Percentiles rank a stretch among this genome's conserved stretches.
Evolutionary conservation across 1,140 invertebrate species (phyloP).

Genomic region (Solen grandis): DNA sequence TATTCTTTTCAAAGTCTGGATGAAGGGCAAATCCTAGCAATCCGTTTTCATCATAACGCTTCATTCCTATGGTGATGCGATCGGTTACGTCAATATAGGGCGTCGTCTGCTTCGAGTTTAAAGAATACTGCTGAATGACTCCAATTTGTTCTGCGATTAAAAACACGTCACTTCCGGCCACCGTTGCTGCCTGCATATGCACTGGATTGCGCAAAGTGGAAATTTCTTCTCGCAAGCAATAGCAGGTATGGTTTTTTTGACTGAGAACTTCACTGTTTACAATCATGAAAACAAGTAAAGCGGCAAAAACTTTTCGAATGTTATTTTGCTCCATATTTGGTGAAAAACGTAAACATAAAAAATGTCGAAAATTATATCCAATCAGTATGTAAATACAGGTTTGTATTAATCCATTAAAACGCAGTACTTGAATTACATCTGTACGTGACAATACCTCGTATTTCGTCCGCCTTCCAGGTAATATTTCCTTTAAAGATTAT

Average conservation of each 20-base stretch:
- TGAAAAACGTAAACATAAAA: too few species aligned
- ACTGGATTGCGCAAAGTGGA: slow-evolving; percentile 38
- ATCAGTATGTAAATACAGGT: too few species aligned
- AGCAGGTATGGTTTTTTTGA: slow-evolving; percentile 7
- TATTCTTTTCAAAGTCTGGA: slow-evolving; percentile 37
- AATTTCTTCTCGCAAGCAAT: slow-evolving; percentile 30
- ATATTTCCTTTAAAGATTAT: too few species aligned
- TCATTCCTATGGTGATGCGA: neutral
- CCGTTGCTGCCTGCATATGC: slow-evolving; percentile 22
- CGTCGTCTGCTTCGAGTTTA: neutral
- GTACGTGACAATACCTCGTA: too few species aligned
- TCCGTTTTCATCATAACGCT: slow-evolving; percentile 15
- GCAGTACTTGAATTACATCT: too few species aligned
- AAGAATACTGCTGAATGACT: slow-evolving; percentile 13
- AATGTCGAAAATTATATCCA: too few species aligned
- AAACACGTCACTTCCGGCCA: slow-evolving; percentile 26
- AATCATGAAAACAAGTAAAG: too few species aligned
- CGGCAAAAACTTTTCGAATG: too few species aligned
- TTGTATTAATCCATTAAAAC: too few species aligned
- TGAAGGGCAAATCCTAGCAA: slow-evolving; percentile 43
- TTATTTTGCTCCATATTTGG: too few species aligned
- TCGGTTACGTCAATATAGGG: slow-evolving; percentile 23
- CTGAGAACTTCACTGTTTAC: too few species aligned
- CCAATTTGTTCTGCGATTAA: slow-evolving; percentile 47
- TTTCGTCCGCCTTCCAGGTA: too few species aligned